Conservation (phyloP, 1,140 invertebrate species). For the Notospermus geniculatus region DNA sequence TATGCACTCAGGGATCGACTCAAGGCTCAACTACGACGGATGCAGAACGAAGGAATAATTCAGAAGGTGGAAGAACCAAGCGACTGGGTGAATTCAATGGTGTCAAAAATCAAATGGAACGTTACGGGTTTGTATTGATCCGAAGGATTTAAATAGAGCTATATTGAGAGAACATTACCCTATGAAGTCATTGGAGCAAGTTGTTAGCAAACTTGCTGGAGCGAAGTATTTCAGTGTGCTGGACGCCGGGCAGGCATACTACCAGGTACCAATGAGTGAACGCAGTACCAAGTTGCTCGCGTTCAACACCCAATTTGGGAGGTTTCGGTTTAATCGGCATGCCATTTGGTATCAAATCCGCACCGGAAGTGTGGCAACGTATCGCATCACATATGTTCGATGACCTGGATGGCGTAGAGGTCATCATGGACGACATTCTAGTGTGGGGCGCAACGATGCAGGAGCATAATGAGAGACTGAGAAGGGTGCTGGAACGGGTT, state of each 20-base stretch:
- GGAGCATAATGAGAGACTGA: neutral
- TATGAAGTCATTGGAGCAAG: neutral
- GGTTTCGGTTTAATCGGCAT: neutral
- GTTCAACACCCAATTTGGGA: neutral
- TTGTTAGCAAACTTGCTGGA: neutral
- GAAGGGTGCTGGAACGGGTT: neutral
- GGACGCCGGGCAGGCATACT: neutral
- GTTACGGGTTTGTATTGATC: conserved; percentile 58
- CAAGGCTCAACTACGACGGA: conserved; percentile 21
- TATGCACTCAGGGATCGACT: conserved; percentile 35
- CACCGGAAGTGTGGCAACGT: neutral
- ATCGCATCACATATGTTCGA: neutral
- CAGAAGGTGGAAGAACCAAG: conserved; percentile 16
- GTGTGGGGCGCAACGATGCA: neutral
- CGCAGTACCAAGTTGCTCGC: neutral
- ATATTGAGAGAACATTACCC: neutral
- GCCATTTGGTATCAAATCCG: neutral
- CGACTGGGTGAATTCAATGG: conserved; percentile 10
- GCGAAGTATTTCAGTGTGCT: neutral
- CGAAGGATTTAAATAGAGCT: conserved; percentile 52
- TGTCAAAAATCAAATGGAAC: neutral
- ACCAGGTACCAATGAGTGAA: neutral
- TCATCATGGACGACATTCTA: neutral
- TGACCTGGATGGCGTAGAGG: neutral
- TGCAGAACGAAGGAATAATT: too few species aligned